Evolutionary conservation across 2,797 vertebrate species (phyloP), one percentile per base, ranked within the genome.

Genomic region (Phoeniculus purpureus): DNA sequence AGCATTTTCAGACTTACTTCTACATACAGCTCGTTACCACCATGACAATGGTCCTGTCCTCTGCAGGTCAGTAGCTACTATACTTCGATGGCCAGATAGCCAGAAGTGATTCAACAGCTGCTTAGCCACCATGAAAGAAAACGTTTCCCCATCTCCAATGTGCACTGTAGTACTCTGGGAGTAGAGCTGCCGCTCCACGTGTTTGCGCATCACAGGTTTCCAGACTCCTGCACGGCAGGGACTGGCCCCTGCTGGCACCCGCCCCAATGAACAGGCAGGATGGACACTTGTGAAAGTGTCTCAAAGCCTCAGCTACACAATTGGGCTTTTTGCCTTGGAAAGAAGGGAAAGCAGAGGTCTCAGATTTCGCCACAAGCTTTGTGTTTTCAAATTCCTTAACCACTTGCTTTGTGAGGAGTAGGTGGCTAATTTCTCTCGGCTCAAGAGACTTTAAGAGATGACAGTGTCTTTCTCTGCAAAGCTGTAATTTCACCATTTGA

Each of bases 391-490:
- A 54, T 64, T 12, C 15, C 88, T 79, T 70, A 92, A 88, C 74
- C 64, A 34, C n/a, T 82, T 37, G 27, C 54, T 84, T 18, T n/a
- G 16, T 71, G 61, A 93, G 72, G 45, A 86, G 43, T 56, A 90
- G 75, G 54, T 32, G 40, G 78, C n/a, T 83, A 43, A 51, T 89
- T 83, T 87, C 25, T 81, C 22, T 76, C 40, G 61, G 47, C 61
- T 18, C 62, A 86, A 71, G 82, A 81, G 26, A 4, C 1, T 25
- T 11, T 66, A 52, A 65, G 71, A 84, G 58, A 48, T 82, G 50
- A 82, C 65, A 82, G 12, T 32, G 72, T 71, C 77, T 66, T 93
- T 87, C 40, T 29, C 20, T 61, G 51, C 10, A 6, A 82, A 90
- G 61, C 3, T 3, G 12, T n/a, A 17, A 47, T 75, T 91, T 75